Base-by-base conservation (phyloP, 2,888 invertebrate species). In the Oxycera nigricornis region DNA sequence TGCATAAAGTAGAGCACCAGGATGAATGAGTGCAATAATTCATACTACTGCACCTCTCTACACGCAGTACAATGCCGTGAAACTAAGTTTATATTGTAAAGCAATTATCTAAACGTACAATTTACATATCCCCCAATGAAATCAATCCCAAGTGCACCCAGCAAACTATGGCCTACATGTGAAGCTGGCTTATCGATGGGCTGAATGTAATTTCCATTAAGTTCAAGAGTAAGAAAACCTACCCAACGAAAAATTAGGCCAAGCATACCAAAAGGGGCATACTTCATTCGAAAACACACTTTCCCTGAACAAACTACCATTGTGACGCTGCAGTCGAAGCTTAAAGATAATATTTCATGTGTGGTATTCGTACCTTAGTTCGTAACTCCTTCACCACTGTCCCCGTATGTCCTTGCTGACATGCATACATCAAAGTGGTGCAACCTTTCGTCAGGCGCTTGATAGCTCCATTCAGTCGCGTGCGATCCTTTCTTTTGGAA, bases 361-460 rank as follows among this genome's bases (percentile, higher is more conserved):
- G 11, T 26, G 28, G n/a, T 28, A 14, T 41, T 52, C 67, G n/a
- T 88, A 94, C 94, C 89, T 93, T 92, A 82, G 90, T 91, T 81
- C 90, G 90, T 80, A 95, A 88, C 79, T 93, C 89, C 80, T 90
- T 90, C 79, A 92, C 88, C 78, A 95, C 94, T 79, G 91, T 89
- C 78, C 90, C 89, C 83, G 93, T 91, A 86, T 94, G 91, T 70
- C 92, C 94, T 84, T 94, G 95, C 86, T 95, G 95, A 83, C 95
- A 95, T 81, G 95, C 94, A 87, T 94, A 94, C 95, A 96, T 95
- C 82, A 96, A 90, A 80, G 91, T 90, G 78, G 94, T 93, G 85
- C 94, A 94, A 81, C 94, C 93, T 81, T 88, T 88, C 79, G 87
- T 87, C 80, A 90, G 84, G 80, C 85, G 85, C 77, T 76, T 81